Conservation (phyloP, 2,113 vertebrate genomes). For the Rhineura floridana region DNA sequence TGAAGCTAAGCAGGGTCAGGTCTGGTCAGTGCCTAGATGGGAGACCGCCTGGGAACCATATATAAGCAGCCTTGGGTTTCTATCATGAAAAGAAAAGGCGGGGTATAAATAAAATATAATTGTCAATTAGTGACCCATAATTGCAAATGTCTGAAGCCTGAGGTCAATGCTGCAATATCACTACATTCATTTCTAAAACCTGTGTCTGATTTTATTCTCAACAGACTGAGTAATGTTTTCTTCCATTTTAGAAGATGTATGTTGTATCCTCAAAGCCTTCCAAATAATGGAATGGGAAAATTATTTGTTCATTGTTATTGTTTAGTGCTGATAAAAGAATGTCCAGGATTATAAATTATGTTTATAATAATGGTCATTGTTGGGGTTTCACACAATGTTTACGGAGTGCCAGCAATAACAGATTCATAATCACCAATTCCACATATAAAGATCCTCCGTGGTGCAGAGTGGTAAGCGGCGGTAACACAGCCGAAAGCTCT, state of each 20-base stretch:
- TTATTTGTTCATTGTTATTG: background rate
- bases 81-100: no score
- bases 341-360: background rate
- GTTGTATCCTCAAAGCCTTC: background rate
- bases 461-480: no score
- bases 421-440: background rate
- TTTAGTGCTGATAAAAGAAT: background rate
- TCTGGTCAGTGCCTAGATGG: no score
- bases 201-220: constrained; percentile 40
- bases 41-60: no score
- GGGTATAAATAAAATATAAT: no score
- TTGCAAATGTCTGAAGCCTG: constrained; percentile 39
- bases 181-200: constrained; percentile 34
- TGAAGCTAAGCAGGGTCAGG: no score
- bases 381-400: background rate
- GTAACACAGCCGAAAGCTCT: no score
- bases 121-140: constrained; percentile 33
- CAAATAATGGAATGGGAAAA: background rate
- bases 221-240: background rate
- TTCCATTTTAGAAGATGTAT: constrained; percentile 3
- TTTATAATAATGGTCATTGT: background rate
- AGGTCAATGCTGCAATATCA: constrained; percentile 49
- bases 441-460: no score
- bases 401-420: background rate
- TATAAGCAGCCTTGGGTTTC: no score